Percentiles rank a stretch among this genome's conserved stretches.
phyloP scores from a whole-genome alignment of 2,888 invertebrate species.

The Lithophane leautieri region DNA sequence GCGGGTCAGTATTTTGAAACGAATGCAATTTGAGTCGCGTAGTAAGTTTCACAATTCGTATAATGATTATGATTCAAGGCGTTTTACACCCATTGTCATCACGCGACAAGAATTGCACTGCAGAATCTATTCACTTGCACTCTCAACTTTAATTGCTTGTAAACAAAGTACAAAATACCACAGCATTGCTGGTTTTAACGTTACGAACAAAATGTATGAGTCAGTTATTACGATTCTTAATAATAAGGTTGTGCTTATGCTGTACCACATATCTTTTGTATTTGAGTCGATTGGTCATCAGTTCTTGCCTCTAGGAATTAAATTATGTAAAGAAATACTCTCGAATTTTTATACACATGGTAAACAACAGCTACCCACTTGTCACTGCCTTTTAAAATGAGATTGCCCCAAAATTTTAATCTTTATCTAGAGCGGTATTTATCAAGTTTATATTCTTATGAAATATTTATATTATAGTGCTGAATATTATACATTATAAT shows the following conservation, averaged over 20 bases:
- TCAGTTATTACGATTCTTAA: slow-evolving; percentile 68
- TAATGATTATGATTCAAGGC: slow-evolving; percentile 19
- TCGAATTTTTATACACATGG: slow-evolving; percentile 69
- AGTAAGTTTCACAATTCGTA: slow-evolving; percentile 14
- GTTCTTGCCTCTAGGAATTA: slow-evolving; percentile 76
- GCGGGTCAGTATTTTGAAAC: slow-evolving; percentile 46
- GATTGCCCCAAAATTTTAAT: slow-evolving; percentile 60
- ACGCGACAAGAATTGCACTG: slow-evolving; percentile 46
- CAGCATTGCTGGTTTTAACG: slow-evolving; percentile 68
- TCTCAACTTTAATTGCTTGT: slow-evolving; percentile 75
- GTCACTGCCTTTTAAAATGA: slow-evolving; percentile 72
- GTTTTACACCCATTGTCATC: slow-evolving; percentile 19
- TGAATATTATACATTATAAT: slow-evolving; percentile 27
- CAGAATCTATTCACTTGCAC: slow-evolving; percentile 44
- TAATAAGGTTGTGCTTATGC: slow-evolving; percentile 82
- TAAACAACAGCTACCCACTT: slow-evolving; percentile 71
- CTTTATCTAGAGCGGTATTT: slow-evolving; percentile 51
- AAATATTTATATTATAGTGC: slow-evolving; percentile 43
- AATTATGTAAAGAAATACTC: slow-evolving; percentile 71
- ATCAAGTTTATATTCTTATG: slow-evolving; percentile 32
- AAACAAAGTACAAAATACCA: slow-evolving; percentile 86
- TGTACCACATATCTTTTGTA: slow-evolving; percentile 81
- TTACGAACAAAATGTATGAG: slow-evolving; percentile 74
- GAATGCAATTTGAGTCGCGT: slow-evolving; percentile 52
- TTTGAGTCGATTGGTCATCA: slow-evolving; percentile 69